Base-by-base conservation (phyloP, 2,888 invertebrate species). In the Leptopilina drosophilae region DNA sequence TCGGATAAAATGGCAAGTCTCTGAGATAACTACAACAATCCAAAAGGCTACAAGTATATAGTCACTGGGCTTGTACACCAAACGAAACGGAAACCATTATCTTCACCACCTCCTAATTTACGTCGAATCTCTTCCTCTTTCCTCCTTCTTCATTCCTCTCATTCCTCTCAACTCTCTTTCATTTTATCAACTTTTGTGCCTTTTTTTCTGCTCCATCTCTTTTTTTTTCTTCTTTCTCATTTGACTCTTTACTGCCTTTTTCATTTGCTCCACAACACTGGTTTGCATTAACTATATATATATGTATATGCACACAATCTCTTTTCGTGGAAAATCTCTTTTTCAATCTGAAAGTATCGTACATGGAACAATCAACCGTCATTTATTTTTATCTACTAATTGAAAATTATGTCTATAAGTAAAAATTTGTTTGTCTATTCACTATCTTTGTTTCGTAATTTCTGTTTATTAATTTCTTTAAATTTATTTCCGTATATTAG, bases 51-150 rank as follows among this genome's bases (percentile, higher is more conserved):
- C 15, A 67, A 53, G 53, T 69, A 53, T 46, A 46, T 49, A 49
- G 49, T 49, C 42, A 26, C 49, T 7, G 26, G 33, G 9, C 53
- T 53, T 5, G 2, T 67, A 15, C 15, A 53, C 53, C 33, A 33
- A 69, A 69, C 69, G 53, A 33, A 69, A 69, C 69, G 53, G 53
- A 69, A 75, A 80, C 33, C 62, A 15, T 75, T 67, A 76, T 80
- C 59, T 78, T 15, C 20, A n/a, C 64, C n/a, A 46, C 75, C 46
- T 59, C 59, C 40, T 77, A 59, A 20, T 40, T 49, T 69, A 33
- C 40, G n/a, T 69, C 26, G n/a, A 62, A 59, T 66, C 59, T 59
- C 33, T 46, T 49, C 77, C 59, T 67, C 59, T 73, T 76, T 66
- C 64, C 26, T 80, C 56, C 12, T 64, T 53, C 49, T 26, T 64